Base-by-base conservation (phyloP, 2,888 invertebrate species). In the Polyommatus iphigenia region DNA sequence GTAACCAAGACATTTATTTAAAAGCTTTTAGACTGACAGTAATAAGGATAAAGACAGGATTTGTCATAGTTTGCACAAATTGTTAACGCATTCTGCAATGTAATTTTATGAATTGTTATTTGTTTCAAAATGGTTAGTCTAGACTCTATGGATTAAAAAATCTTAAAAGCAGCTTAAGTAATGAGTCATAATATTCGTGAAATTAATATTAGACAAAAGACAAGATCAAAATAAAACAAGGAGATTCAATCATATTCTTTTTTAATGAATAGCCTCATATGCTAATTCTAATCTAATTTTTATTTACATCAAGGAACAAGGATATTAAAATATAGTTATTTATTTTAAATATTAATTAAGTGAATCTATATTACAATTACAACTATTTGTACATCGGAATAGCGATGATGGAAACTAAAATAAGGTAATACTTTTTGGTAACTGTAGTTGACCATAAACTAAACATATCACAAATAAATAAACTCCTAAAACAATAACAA, bases 341-440 rank as follows among this genome's bases (percentile, higher is more conserved):
- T 24, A 75, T 75, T 75, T 75, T 54, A 75, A 75, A 75, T 24
- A 75, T 75, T 54, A 75, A 75, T 18, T 77, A 67, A 72, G 29
- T 71, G 71, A 24, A 77, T 67, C 29, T 67, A 67, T 67, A 67
- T 67, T 67, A 67, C 67, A 67, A 32, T 32, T 67, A 32, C 13
- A 32, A 67, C 75, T 75, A 75, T 75, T 75, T 75, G 54, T 75
- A 75, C 75, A 77, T 71, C 54, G 32, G 57, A 15, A 72, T 50
- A 77, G 71, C 46, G 72, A 50, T 29, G 41, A 50, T 75, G 24
- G 75, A 87, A 87, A 87, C 88, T 90, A 90, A 84, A 85, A 84
- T 83, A 83, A 89, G 92, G 92, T 93, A 94, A 94, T 93, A 93
- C 93, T 93, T 92, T 87, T 87, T 89, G 94, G 94, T 94, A 94